Evolutionary conservation across 30 jellyfish, hydroid and myxozoan species (phyloP), one percentile per base, ranked within the genome.

Genomic region (Mastigias papua): DNA sequence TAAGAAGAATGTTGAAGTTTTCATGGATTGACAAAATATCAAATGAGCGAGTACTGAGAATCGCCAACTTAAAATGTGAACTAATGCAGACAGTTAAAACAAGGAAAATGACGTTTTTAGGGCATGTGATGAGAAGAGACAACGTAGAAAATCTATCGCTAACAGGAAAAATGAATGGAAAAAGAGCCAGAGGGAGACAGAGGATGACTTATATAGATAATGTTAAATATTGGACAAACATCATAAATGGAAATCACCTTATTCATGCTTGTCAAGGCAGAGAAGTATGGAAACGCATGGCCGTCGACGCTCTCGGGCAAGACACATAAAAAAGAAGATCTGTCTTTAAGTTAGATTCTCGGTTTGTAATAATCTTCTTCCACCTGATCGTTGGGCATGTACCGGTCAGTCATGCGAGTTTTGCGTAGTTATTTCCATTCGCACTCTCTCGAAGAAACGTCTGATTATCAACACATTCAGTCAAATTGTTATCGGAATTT

Each of bases 91-190:
- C 79, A 35, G 31, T 80, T 83, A 63, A 60, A 80, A 79, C 28
- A 54, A 80, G 90, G 72, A 80, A 60, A 80, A 42, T 80, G 76
- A 82, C 92, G n/a, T 69, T 66, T 69, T 82, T 29, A 82, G 85
- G 63, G 73, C 85, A 82, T 70, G 74, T 76, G 54, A 42, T 76
- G 76, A 46, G n/a, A 76, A 46, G 72, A 63, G 60, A 50, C 65
- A 28, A 72, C 90, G 42, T 80, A 80, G 82, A 80, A 49, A 80
- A 80, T 49, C 90, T 50, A 58, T 76, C 80, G 77, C 88, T 42
- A 34, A 48, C 71, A 35, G 82, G 90, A 80, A 80, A 80, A 80
- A 42, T 34, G 82, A 80, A 35, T n/a, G 90, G 83, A 15, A 80
- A 66, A 80, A 34, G 63, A 25, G 89, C 79, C 34, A 78, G 65